Base-by-base conservation (phyloP, 2,888 invertebrate species). In the Itoplectis maculator region DNA sequence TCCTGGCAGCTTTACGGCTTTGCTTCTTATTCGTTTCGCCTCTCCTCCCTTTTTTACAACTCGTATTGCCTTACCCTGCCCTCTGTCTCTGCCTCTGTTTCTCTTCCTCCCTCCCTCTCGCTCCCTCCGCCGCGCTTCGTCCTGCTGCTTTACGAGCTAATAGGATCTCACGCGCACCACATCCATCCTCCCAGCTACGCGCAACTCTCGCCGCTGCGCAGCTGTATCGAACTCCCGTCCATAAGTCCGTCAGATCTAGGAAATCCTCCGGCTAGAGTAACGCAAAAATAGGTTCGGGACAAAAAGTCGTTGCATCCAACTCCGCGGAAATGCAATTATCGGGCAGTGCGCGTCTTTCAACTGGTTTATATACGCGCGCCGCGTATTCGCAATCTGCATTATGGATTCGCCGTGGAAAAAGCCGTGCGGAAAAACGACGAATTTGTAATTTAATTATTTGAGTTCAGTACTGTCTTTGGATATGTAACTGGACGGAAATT, bases 1-100 rank as follows among this genome's bases (percentile, higher is more conserved):
- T 54, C 42, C 37, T 84, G 83, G 83, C 85, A 85, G 82, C 80
- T 84, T 85, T 84, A 83, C 69, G 83, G 73, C 68, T 77, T 54
- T 18, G 68, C 77, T 81, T 81, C 56, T 78, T 63, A 47, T 70
- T 78, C 54, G 75, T 51, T 51, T 66, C 66, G 56, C 84, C 76
- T 77, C 76, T 77, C 73, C 73, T 29, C 47, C 79, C 76, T 76
- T 76, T 81, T 84, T 84, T 77, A 78, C 78, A 65, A 54, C 61
- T n/a, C 45, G 66, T 79, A 73, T 49, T 49, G 13, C 65, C 11
- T 54, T 63, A 42, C 42, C 15, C 23, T 23, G 15, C 54, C 20
- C 72, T 73, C 47, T 18, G 45, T 15, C 56, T 73, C 63, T 47
- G 15, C 40, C 68, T 11, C 18, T 49, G 40, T 40, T 9, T 70